Percentiles rank a stretch among this genome's conserved stretches.
Evolutionary conservation across 2,797 vertebrate genomes (phyloP).

Genomic region (Coluber constrictor): DNA sequence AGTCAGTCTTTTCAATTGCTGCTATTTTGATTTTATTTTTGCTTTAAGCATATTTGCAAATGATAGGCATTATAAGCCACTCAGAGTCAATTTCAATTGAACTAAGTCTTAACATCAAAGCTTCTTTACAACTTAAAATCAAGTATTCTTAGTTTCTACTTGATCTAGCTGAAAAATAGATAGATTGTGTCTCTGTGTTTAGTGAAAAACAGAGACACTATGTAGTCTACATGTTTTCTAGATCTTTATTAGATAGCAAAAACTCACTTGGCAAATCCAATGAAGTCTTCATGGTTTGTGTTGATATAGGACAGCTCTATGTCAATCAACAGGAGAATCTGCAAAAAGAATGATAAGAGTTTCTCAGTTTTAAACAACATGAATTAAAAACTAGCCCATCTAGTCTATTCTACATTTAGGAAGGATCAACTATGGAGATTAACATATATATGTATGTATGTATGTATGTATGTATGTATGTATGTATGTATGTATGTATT

Average conservation of each 20-base stretch:
- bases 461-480: too few species aligned
- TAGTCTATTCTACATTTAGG: neutral
- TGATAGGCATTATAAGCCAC: neutral
- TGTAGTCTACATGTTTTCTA: neutral
- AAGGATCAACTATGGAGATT: neutral
- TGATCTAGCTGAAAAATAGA: neutral
- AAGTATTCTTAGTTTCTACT: neutral
- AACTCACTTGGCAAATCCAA: conserved; percentile 97
- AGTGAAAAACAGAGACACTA: neutral
- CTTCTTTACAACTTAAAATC: neutral
- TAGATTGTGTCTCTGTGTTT: neutral
- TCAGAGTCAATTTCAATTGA: neutral
- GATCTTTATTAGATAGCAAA: neutral
- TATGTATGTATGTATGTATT: too few species aligned
- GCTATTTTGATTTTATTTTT: neutral
- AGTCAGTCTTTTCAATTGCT: neutral
- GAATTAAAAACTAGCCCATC: neutral
- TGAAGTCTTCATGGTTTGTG: conserved; percentile 98
- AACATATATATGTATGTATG: neutral
- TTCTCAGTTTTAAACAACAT: rapidly evolving
- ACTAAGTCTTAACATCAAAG: neutral
- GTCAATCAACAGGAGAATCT: conserved; percentile 95
- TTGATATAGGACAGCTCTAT: conserved; percentile 98
- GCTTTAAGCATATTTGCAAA: neutral
- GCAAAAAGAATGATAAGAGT: conserved; percentile 32